Evolutionary conservation across 2,797 vertebrate species (phyloP), one percentile per base, ranked within the genome.

Genomic region (Ptychadena robeensis): DNA sequence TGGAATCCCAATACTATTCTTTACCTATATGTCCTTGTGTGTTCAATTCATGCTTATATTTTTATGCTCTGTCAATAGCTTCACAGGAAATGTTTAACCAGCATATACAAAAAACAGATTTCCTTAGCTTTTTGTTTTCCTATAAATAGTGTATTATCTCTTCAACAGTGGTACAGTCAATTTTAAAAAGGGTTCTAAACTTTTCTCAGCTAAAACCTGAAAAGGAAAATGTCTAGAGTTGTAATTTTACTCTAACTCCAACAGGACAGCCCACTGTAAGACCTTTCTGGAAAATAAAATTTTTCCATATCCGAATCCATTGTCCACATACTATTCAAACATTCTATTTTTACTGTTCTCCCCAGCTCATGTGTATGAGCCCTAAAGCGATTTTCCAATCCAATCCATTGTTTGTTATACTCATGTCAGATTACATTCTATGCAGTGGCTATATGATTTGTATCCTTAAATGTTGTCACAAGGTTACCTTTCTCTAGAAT

Each of bases 401-500:
- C 63, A 28, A 28, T 65, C 27, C 27, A 65, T 28, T 28, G 27
- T 65, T 28, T 28, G 27, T 1, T 28, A 65, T 28, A 28, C 63
- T 31, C 30, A 11, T 65, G 31, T 65, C 27, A 28, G 63, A 14
- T 65, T 32, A 4, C 15, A 32, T 22, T 22, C 32, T 22, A 30
- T 65, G 27, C 63, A 12, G 31, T 32, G 63, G 44, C 44, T 53
- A 15, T 53, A 53, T 22, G 44, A 53, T 76, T 38, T 78, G 18
- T 63, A 63, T 32, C 34, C 78, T 40, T 80, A 71, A 53, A 64
- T 72, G 78, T 72, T 63, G 6, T 40, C 65, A 44, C 69, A 81
- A 81, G 69, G 79, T 81, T 73, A 81, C 61, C 30, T 12, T 81
- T 14, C 4, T 34, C n/a, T 65, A 18, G 30, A 73, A 73, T 81